Evolutionary conservation across 2,888 invertebrate genomes (phyloP), one percentile per base, ranked within the genome.

Genomic region (Dinocampus coccinellae): DNA sequence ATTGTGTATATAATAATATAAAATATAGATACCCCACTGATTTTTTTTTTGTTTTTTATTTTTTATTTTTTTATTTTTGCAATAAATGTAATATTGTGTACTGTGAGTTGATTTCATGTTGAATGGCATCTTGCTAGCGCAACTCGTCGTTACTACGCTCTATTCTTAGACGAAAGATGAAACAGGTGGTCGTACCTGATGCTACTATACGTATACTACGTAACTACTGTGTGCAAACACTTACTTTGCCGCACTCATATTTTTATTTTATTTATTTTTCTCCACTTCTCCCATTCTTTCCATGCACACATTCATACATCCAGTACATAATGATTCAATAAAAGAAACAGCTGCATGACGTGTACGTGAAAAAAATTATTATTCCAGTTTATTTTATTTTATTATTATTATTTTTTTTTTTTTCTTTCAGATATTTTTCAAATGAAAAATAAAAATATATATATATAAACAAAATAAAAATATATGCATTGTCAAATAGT

Each of bases 91-190:
- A 16, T 33, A 60, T 34, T 33, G 34, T 34, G 33, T 34, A 16
- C 34, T 60, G 16, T 20, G 22, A n/a, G n/a, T n/a, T n/a, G n/a
- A n/a, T n/a, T n/a, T n/a, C n/a, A n/a, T 24, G 34, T 13, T 36
- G 52, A 70, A 69, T 69, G 71, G 77, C 78, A 75, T 75, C 76
- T 75, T 76, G 75, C 77, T 77, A 76, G 72, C 74, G 71, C 72
- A 67, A 69, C 70, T 62, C 66, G 69, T 71, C 76, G 77, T 78
- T 77, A 74, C 79, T 76, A 78, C 80, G 76, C 81, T 81, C 85
- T 85, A 86, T 84, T 84, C 85, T 83, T 84, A 84, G 84, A 79
- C 82, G 66, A 80, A 81, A 78, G 82, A 83, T 80, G 81, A 79
- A 82, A 82, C 85, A 85, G 85, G 83, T 85, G 85, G 84, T 79